Evolutionary conservation across 2,797 vertebrate species (phyloP), one percentile per base, ranked within the genome.

Genomic region (Botia almorhae): DNA sequence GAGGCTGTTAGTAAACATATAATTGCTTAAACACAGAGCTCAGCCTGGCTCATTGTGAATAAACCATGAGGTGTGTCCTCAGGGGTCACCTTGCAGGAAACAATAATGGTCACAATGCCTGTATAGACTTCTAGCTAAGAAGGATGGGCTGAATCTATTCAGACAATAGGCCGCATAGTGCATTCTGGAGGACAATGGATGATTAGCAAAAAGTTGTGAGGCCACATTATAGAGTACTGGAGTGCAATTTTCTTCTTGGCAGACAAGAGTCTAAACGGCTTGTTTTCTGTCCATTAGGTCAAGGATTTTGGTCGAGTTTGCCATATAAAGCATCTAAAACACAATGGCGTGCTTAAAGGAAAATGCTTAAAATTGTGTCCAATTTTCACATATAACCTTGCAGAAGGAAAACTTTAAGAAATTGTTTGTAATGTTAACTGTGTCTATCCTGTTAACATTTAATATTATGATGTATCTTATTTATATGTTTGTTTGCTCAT

Each of bases 241-340:
- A 77, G 88, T 86, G 88, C 93, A 93, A 93, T 94, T 90, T 88
- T 91, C 91, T 92, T 91, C 85, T 87, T 78, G 87, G 86, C 84
- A 85, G 82, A 89, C 84, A 88, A 84, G 88, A 87, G 87, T 84
- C 82, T 82, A 70, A 83, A 85, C 80, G 86, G 83, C 87, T 77
- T 85, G 58, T 81, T 89, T 85, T 87, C 84, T 84, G 58, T 82
- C 82, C 80, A 63, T 88, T 91, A 92, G 91, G 91, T 93, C 89
- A 88, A 72, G 7, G 64, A 73, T 89, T 85, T 80, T 48, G 12
- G 63, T 50, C 63, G 72, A 19, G 39, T 53, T 33, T 60, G 19
- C n/a, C 51, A n/a, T 48, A 46, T 48, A 72, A 11, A 50, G 43
- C 11, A 39, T 75, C 12, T 67, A 51, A 73, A 69, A 64, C 53